Evolutionary conservation across 2,797 vertebrate genomes (phyloP), one percentile per base, ranked within the genome.

Genomic region (Falco columbarius): DNA sequence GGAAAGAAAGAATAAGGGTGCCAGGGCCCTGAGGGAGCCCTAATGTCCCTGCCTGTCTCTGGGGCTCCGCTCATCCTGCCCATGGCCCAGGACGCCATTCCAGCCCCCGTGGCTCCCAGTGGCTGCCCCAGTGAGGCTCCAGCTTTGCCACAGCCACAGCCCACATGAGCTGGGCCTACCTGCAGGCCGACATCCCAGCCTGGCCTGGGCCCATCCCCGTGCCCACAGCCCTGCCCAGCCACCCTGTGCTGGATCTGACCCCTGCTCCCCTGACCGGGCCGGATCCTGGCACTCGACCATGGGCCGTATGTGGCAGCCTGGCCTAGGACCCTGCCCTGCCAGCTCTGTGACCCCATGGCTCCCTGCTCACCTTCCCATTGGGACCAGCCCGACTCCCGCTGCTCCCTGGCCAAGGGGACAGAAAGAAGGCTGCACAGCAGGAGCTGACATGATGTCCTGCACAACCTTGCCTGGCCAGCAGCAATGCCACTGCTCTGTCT

Each of bases 181-280:
- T 19, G 42, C 42, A 44, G 42, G 18, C n/a, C 1, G 1, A 62
- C 8, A 19, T 10, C 18, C 47, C 27, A 21, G 22, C 15, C 19
- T 16, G 29, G 12, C 46, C 32, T 14, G 2, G 1, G 10, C 12
- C 44, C 51, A 14, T 30, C 18, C 36, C 27, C 14, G 27, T 40
- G 42, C 24, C 24, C 21, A 22, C 10, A 34, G 29, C 42, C 30
- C 34, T 49, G 49, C 24, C 20, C 7, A 1, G 9, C 30, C 61
- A 30, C 34, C 24, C 7, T 2, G 1, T 7, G 34, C 14, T 55
- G 58, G 49, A 12, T 47, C 52, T 21, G 52, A 42, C 26, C 8
- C 30, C 1, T 1, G 18, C 12, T 71, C 7, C 34, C 29, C 16
- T 13, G 30, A 20, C 15, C 2, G 0, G 19, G 9, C 34, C 51